These are phyloP conservation scores for Perca fluviatilis DNA, from an alignment of 2,113 vertebrate species.

Conservation along the genomic window DNA sequence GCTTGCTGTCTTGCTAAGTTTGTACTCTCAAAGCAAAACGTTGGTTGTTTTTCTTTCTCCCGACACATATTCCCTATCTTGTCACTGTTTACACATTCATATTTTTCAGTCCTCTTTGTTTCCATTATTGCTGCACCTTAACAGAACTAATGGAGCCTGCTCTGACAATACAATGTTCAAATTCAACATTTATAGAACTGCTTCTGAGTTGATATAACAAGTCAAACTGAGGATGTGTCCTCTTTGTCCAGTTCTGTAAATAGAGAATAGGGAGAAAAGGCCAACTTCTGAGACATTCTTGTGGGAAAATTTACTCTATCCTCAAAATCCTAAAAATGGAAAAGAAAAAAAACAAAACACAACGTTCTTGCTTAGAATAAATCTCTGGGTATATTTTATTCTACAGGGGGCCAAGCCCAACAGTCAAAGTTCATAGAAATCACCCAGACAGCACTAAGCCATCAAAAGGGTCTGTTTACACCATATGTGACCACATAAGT, in stretches of 20 bases:
- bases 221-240: constrained; percentile 31
- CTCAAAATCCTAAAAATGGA: background rate
- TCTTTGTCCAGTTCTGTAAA: constrained; percentile 42
- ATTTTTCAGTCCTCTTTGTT: background rate
- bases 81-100: background rate
- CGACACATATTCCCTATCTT: background rate
- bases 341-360: too few species aligned
- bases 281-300: background rate
- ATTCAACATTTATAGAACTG: constrained; percentile 20
- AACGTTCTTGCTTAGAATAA: background rate
- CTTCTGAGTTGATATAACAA: background rate
- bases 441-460: constrained; percentile 50
- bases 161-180: constrained; percentile 8
- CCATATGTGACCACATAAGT: constrained; percentile 32
- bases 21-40: background rate
- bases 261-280: constrained; percentile 9
- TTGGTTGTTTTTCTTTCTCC: background rate
- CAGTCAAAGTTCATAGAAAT: constrained; percentile 52
- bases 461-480: constrained; percentile 54
- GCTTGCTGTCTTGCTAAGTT: background rate
- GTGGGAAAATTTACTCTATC: background rate
- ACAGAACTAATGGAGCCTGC: background rate
- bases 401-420: background rate
- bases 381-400: constrained; percentile 24
- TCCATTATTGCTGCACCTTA: background rate